These are phyloP conservation scores for Mus minutoides DNA, from an alignment of 2,797 vertebrate species.

Conservation along the genomic window DNA sequence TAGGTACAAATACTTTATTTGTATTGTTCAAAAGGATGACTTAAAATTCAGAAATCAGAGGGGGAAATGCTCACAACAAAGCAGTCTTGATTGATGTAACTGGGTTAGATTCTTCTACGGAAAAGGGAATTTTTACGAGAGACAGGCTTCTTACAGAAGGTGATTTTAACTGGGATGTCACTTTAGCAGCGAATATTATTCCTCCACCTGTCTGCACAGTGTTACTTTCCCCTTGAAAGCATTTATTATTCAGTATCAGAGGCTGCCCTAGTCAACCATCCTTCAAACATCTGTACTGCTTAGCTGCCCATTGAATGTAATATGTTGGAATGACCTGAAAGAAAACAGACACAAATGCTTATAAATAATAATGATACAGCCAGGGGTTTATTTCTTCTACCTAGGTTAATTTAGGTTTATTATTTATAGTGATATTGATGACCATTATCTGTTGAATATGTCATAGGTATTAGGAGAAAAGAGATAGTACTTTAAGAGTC, in stretches of 20 bases:
- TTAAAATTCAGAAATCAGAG: conserved; percentile 31
- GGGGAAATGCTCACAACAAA: not conserved
- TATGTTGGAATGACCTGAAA: not conserved
- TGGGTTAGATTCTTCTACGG: conserved; percentile 53
- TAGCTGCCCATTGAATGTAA: not conserved
- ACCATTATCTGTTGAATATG: not conserved
- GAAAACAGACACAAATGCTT: not conserved
- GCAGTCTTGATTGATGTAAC: conserved; percentile 57
- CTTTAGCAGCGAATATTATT: conserved; percentile 23
- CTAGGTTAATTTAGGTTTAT: conserved; percentile 1
- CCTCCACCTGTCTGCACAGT: not conserved
- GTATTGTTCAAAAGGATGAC: conserved; percentile 21
- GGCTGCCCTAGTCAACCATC: not conserved
- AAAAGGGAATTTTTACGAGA: conserved; percentile 46
- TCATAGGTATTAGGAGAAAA: not conserved
- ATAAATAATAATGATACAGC: not conserved
- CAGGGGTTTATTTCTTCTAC: not conserved
- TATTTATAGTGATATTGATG: not conserved
- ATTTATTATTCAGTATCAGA: conserved; percentile 30
- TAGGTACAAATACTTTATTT: not conserved
- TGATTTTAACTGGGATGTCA: conserved; percentile 52
- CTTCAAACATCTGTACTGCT: conserved; percentile 5
- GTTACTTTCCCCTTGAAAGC: conserved; percentile 54
- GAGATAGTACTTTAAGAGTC: not conserved
- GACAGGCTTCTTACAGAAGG: conserved; percentile 6